Conservation (phyloP, 1,140 invertebrate species). For the Drosophila ironensis region DNA sequence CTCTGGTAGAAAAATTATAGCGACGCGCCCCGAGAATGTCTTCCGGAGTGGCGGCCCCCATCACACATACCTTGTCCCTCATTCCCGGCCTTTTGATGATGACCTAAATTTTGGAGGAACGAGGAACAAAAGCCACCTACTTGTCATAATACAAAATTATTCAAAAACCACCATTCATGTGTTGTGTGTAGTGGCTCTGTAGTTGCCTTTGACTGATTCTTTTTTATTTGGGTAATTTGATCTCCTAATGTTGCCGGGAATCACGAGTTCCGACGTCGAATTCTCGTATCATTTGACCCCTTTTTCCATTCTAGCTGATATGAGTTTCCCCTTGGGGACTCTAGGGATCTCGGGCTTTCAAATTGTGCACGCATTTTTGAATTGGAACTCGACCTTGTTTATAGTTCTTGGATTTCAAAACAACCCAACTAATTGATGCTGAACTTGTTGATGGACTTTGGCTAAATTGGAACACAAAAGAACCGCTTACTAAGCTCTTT, state of each 20-base stretch:
- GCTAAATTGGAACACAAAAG: conserved; percentile 50
- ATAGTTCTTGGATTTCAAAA: conserved; percentile 70
- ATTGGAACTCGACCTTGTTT: conserved; percentile 61
- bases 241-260: conserved; percentile 62
- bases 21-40: conserved; percentile 4
- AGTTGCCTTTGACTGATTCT: conserved; percentile 2
- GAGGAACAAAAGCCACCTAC: conserved; percentile 30
- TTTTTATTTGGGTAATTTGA: conserved; percentile 55
- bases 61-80: background rate
- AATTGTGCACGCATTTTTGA: conserved; percentile 31
- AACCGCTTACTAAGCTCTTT: conserved; percentile 21
- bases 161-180: conserved; percentile 9
- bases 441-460: conserved; percentile 58
- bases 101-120: conserved; percentile 50
- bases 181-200: conserved; percentile 13
- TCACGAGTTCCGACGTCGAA: conserved; percentile 63
- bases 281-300: conserved; percentile 73
- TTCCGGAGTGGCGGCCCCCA: conserved; percentile 34
- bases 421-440: conserved; percentile 62
- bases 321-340: conserved; percentile 14
- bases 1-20: conserved; percentile 4
- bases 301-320: conserved; percentile 28
- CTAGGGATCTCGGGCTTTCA: conserved; percentile 11
- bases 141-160: conserved; percentile 43
- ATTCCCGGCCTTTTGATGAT: conserved; percentile 20